A percentile compares a stretch with the other conserved stretches of the same genome.
phyloP scores from a whole-genome alignment of 2,888 invertebrate genomes.

The Aporophyla nigra region DNA sequence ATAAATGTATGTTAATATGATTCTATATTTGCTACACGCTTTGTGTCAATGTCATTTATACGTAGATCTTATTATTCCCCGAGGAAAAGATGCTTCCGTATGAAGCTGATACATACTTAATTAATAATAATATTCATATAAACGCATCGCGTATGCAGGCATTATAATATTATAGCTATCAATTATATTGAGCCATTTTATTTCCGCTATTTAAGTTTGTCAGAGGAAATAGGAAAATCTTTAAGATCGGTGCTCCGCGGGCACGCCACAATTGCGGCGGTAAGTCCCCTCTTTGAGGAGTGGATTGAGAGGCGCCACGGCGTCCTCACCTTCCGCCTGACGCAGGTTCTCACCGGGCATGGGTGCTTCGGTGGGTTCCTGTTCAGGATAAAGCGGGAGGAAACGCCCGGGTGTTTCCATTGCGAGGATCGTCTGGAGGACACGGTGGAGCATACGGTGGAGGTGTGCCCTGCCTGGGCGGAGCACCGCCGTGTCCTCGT shows the following conservation, averaged over 20 bases:
- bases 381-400: no score
- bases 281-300: no score
- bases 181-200: slow-evolving; percentile 28
- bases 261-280: no score
- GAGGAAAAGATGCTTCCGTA: slow-evolving; percentile 56
- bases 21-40: slow-evolving; percentile 23
- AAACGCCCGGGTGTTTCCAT: no score
- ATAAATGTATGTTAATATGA: slow-evolving; percentile 8
- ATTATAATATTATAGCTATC: slow-evolving; percentile 44
- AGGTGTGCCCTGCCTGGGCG: no score
- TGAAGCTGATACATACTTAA: slow-evolving; percentile 44
- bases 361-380: no score
- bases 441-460: no score
- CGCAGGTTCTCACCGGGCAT: no score
- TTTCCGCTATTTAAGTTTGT: slow-evolving; percentile 26
- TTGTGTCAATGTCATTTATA: slow-evolving; percentile 35
- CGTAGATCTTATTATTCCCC: slow-evolving; percentile 48
- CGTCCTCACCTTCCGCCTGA: no score
- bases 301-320: no score
- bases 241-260: background rate
- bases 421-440: no score
- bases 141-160: slow-evolving; percentile 26
- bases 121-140: slow-evolving; percentile 40
- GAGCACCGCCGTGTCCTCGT: no score
- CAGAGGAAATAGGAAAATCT: background rate